Evolutionary conservation across 2,888 invertebrate genomes (phyloP), one percentile per base, ranked within the genome.

Genomic region (Penaeus monodon): DNA sequence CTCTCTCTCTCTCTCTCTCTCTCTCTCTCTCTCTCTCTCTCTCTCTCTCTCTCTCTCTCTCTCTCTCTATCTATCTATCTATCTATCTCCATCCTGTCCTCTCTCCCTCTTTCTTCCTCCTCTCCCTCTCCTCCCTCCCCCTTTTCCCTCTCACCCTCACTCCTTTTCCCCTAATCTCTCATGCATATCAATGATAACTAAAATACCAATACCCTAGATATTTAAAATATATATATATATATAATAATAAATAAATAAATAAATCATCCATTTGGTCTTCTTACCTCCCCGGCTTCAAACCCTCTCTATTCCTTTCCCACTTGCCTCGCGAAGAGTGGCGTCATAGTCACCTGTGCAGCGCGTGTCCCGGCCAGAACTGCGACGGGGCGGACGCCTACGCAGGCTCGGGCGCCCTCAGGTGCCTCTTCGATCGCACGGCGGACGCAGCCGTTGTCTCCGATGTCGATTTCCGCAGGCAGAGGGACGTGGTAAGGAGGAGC

Each of bases 391-490:
- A 82, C 63, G 64, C 78, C 29, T 86, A 86, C 29, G 81, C 86
- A 78, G 86, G 86, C 8, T 57, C 82, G 20, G 82, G 82, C 7
- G 78, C 86, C 3, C 81, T 86, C 1, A 68, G 64, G 38, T 86
- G 86, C 14, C 86, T 86, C 27, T n/a, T 86, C n/a, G 82, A 86
- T 49, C 78, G 63, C 24, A 38, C 29, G 29, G 86, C 86, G 33
- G 86, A 86, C 64, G 86, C 86, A n/a, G 86, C 86, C 27, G 38
- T 86, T 64, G 78, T 86, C 63, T 86, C 86, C 17, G 86, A 86
- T 29, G 78, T 86, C 20, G 86, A 86, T 73, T 66, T 86, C 63
- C 57, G n/a, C 10, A 70, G 49, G 12, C 29, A 49, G 20, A 81
- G 86, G 64, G 38, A 63, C 1, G 68, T 63, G 70, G 86, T 86